Base-by-base conservation (phyloP, 2,888 invertebrate genomes). In the Poecilobothrus nobilitatus region DNA sequence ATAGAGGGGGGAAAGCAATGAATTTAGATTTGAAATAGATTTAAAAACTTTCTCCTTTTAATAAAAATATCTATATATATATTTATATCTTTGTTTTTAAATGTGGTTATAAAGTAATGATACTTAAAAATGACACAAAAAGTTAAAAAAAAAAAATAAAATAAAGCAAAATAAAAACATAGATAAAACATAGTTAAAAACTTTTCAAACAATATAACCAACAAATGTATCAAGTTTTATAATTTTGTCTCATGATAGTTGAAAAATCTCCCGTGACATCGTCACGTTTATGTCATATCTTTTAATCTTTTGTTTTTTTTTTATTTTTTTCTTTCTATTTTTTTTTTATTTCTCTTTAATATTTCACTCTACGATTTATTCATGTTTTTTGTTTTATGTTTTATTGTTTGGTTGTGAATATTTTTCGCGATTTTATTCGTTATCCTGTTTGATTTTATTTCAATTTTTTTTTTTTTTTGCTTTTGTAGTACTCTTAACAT, bases 261-360 rank as follows among this genome's bases (percentile, higher is more conserved):
- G 63, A 63, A 27, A 63, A 63, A 63, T 27, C 33, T 68, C 68
- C 66, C 70, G 64, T 66, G 70, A 68, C 66, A 70, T 53, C 37
- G 22, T 68, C 70, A 70, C 68, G 70, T 70, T 68, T 66, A 63
- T 70, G 68, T 68, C 64, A 70, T 70, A 66, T 68, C 68, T 68
- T 64, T 63, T 27, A 63, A 63, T 63, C 63, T 63, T 15, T 27
- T 53, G 53, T 41, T 12, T 41, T 18, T 3, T 53, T 2, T 53
- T 53, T 9, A 15, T 44, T 3, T n/a, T 9, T 53, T 53, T 18
- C 53, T 53, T 53, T 53, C 18, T 9, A 18, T 53, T 53, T n/a
- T 18, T n/a, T 53, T 53, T 53, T 18, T 44, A 10, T 53, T n/a
- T 18, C 53, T 53, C 53, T 53, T 53, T 18, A 53, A 53, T 53